Evolutionary conservation across 2,113 vertebrate genomes (phyloP).

Genomic region (Cottus gobio): DNA sequence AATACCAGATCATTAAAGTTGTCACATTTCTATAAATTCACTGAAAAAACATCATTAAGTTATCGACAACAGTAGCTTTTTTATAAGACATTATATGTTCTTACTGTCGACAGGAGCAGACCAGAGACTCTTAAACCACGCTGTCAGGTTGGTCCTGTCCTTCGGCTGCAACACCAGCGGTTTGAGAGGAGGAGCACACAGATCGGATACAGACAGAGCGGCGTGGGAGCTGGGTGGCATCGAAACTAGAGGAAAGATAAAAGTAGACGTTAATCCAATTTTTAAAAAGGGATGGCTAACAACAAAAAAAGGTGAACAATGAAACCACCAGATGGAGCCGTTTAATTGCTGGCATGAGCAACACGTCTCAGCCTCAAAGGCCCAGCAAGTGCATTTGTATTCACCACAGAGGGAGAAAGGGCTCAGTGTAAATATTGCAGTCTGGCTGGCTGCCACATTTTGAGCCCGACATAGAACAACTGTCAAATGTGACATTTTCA

Average conservation of each 20-base stretch:
- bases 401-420: not conserved
- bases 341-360: not conserved
- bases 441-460: not conserved
- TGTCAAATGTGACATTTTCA: not conserved
- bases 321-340: not conserved
- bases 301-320: not conserved
- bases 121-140: constrained; percentile 79
- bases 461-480: not conserved
- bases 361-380: not conserved
- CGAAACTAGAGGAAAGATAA: constrained; percentile 51
- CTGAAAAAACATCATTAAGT: too few species aligned
- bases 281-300: not conserved
- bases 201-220: constrained; percentile 56
- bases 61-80: not conserved
- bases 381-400: not conserved
- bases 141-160: constrained; percentile 70
- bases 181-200: constrained; percentile 76
- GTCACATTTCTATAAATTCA: too few species aligned
- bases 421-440: not conserved
- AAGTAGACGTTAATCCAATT: not conserved
- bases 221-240: constrained; percentile 4
- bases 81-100: not conserved
- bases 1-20: not conserved
- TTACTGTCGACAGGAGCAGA: constrained; percentile 56
- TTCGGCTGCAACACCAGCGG: constrained; percentile 66